Base-by-base conservation (phyloP, 2,113 vertebrate species). In the Seriola aureovittata region DNA sequence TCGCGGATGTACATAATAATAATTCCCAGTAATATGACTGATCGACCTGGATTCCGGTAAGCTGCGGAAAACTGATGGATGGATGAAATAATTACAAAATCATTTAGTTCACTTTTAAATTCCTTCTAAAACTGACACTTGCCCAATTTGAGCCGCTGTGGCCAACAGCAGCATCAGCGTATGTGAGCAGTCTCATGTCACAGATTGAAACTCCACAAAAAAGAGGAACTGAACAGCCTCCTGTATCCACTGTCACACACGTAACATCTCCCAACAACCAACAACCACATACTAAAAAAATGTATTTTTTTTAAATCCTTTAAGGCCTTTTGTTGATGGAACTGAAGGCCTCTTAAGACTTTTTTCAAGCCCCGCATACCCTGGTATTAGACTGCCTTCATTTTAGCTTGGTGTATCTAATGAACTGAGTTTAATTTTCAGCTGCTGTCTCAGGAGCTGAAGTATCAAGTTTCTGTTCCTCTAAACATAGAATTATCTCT, bases 381-480 rank as follows among this genome's bases (percentile, higher is more conserved):
- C 54, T 12, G 55, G 8, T 54, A 54, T 54, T 11, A 55, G 14
- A 36, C 60, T 12, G 54, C n/a, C 32, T 42, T 42, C 5, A 5
- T 50, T 36, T 36, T 12, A 13, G 5, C 19, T 54, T 6, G 0
- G 17, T 36, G 25, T n/a, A n/a, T 54, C 21, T 14, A 14, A 58
- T 58, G 3, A 25, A 29, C 23, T 58, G 40, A n/a, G 19, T 69
- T 21, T 68, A 48, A n/a, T 40, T 46, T 38, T 36, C 60, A 48
- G 60, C 32, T 67, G 29, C 64, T n/a, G 44, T 58, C 54, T 58
- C 21, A 25, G 25, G 19, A 59, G 57, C 32, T 2, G 16, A n/a
- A 19, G 12, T 48, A 44, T 77, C 69, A 40, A 4, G 62, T 78
- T 75, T 75, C 34, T 52, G 13, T 64, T 68, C 9, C 63, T 75